Evolutionary conservation across 2,113 vertebrate species (phyloP).

Genomic region (Phylloscopus trochilus): DNA sequence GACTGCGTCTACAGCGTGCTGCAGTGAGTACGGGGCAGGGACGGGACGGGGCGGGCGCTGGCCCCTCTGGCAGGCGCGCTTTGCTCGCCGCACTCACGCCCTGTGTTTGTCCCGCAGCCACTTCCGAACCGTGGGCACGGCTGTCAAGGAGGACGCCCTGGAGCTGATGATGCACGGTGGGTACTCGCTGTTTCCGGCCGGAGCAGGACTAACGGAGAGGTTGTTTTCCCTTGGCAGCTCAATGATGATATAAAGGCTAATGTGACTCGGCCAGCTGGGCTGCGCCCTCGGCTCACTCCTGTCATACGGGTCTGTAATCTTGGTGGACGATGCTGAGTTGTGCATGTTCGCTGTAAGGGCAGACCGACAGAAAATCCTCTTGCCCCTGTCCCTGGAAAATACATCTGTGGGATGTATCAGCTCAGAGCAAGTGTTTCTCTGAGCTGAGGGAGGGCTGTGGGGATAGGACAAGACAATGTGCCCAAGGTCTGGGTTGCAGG

Average conservation of each 20-base stretch:
- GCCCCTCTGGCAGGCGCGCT: too few relatives aligned
- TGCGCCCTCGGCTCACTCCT: constrained; percentile 36
- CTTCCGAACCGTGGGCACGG: constrained; percentile 70
- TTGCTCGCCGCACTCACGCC: fast-evolving
- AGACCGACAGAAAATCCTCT: constrained; percentile 70
- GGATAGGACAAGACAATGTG: neutral
- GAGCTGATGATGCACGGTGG: constrained; percentile 86
- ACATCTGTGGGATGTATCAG: neutral
- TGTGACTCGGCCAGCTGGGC: constrained; percentile 71
- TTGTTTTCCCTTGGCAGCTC: constrained; percentile 21
- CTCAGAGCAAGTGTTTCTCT: constrained; percentile 6
- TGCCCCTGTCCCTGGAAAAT: neutral
- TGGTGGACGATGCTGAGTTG: constrained; percentile 71
- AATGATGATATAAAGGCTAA: constrained; percentile 80
- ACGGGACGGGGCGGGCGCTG: neutral
- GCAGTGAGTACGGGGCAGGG: constrained; percentile 78
- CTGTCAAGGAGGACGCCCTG: constrained; percentile 85
- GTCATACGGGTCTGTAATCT: constrained; percentile 77
- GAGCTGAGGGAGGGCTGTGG: neutral
- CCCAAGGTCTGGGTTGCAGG: constrained; percentile 29
- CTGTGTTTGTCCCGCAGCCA: constrained; percentile 71
- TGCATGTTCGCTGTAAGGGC: constrained; percentile 79
- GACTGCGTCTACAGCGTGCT: constrained; percentile 88
- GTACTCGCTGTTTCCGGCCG: neutral
- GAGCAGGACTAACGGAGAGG: neutral